A percentile compares a stretch with the other conserved stretches of the same genome.
Conservation (phyloP, 2,797 vertebrate genomes). For the Meriones psammophilus region DNA sequence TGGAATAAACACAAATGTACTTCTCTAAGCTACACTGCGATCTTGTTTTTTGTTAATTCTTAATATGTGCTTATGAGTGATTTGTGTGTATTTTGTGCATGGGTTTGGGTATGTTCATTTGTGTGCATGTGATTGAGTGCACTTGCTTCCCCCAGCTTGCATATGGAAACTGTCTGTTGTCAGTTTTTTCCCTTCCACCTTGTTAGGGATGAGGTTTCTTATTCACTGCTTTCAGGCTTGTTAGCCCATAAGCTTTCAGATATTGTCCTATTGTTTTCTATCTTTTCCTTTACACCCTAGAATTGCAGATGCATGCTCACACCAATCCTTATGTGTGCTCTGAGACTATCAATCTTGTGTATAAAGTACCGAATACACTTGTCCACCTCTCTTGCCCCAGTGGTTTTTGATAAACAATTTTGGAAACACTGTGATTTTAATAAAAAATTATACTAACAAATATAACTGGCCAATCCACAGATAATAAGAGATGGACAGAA, state of each 20-base stretch:
- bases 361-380: background rate
- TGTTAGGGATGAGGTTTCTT: background rate
- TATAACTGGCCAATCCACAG: background rate
- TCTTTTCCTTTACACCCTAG: background rate
- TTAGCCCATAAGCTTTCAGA: background rate
- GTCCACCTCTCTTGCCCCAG: background rate
- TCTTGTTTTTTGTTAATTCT: background rate
- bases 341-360: background rate
- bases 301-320: background rate
- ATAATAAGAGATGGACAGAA: background rate
- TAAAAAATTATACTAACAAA: background rate
- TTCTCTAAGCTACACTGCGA: background rate
- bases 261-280: background rate
- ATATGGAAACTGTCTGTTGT: background rate
- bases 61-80: background rate
- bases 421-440: constrained; percentile 46
- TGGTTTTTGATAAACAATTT: background rate
- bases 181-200: background rate
- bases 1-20: background rate
- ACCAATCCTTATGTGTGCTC: background rate
- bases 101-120: background rate
- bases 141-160: background rate
- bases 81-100: background rate
- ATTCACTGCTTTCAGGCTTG: background rate
- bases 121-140: background rate